Evolutionary conservation across 2,113 vertebrate genomes (phyloP), one percentile per base, ranked within the genome.

Genomic region (Alligator sinensis): DNA sequence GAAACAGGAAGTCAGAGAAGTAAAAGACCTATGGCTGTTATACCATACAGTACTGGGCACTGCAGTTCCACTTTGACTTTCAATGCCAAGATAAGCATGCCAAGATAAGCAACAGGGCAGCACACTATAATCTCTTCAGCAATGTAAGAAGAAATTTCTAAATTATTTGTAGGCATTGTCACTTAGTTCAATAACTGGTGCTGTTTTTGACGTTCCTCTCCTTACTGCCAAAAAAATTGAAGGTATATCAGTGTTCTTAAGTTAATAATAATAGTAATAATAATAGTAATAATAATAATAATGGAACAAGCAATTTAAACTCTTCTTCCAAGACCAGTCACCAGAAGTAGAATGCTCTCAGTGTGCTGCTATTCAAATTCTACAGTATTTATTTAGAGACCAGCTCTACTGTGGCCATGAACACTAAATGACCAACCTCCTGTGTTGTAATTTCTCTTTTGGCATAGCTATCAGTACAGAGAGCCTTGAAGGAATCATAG

Each of bases 41-140:
- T 70, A 70, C 76, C 64, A 59, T 3, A 13, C 14, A 25, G 8
- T 22, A 55, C 22, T 25, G 24, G 18, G 21, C 6, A 18, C 47
- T 89, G 57, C 66, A 80, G 82, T 87, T 89, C 55, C 21, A 60
- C 22, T 81, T 91, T 57, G 58, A 57, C 5, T 87, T 84, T 62
- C 77, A 63, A 47, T 47, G 47, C 47, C 47, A 47, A 47, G 38
- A 38, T 38, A 2, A 7, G 0, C 54, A 34, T 77, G 12, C 3
- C 25, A 91, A 30, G 6, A 18, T 63, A 21, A 80, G 17, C 86
- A 68, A 3, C 60, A n/a, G 80, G 85, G 58, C n/a, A 87, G 6
- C 3, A 62, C 70, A 86, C 84, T 14, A 77, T 47, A 74, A 68
- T 60, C 15, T 83, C 28, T 84, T 76, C 30, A 77, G 9, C 19